Percentiles rank a stretch among this genome's conserved stretches.
These are phyloP conservation scores for Antigone vipio DNA, from an alignment of 2,113 vertebrate species.

Conservation along the genomic window DNA sequence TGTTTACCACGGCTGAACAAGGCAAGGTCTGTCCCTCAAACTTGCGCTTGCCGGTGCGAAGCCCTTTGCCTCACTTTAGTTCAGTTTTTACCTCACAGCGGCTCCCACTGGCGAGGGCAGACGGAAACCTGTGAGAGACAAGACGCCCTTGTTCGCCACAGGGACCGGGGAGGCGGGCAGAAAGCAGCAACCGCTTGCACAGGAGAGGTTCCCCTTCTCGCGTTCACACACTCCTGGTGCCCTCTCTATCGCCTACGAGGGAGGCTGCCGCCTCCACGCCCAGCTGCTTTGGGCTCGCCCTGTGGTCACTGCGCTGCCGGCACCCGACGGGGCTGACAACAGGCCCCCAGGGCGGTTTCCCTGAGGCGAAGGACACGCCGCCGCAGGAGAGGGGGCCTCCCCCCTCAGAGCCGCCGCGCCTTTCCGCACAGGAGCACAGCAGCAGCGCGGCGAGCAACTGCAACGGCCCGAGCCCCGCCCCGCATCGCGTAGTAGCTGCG, in stretches of 20 bases:
- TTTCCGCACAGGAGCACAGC: too few relatives aligned
- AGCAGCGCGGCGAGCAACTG: too few relatives aligned
- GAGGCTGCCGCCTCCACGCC: neutral
- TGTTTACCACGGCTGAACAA: neutral
- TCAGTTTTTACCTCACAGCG: neutral
- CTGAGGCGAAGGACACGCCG: accelerated
- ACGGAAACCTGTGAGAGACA: accelerated
- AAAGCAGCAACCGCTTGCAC: accelerated
- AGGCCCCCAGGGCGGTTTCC: accelerated
- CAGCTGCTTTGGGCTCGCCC: accelerated
- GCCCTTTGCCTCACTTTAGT: neutral
- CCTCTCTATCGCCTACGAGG: accelerated
- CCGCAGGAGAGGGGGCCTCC: too few relatives aligned
- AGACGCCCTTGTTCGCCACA: accelerated
- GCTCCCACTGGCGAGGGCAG: neutral
- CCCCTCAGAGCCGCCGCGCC: too few relatives aligned
- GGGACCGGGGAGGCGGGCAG: accelerated
- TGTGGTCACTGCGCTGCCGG: neutral
- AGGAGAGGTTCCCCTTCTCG: neutral
- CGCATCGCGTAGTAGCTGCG: neutral
- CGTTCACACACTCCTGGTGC: accelerated
- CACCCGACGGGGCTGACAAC: neutral
- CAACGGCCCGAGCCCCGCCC: neutral
- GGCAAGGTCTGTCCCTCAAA: neutral
- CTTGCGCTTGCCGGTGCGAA: accelerated